phyloP scores from a whole-genome alignment of 1,140 invertebrate species.

The Cydia pomonella region DNA sequence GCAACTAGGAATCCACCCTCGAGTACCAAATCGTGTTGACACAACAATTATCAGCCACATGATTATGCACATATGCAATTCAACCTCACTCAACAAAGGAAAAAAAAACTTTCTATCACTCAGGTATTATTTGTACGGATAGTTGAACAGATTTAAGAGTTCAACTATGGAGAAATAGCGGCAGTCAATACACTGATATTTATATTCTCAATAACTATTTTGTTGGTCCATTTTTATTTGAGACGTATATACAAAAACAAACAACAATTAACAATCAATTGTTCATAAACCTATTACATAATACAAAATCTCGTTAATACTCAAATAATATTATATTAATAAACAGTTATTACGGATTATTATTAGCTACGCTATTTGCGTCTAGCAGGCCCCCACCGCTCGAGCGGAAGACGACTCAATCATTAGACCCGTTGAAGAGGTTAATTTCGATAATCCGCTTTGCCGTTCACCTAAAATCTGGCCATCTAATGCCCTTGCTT shows the following conservation, averaged over 20 bases:
- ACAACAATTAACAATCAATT: too few species aligned
- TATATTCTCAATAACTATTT: background rate
- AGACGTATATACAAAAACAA: too few species aligned
- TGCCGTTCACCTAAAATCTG: conserved; percentile 54
- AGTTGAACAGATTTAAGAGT: too few species aligned
- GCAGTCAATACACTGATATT: background rate
- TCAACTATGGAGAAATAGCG: too few species aligned
- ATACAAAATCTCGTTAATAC: background rate
- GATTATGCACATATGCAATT: too few species aligned
- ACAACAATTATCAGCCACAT: too few species aligned
- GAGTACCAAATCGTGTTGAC: too few species aligned
- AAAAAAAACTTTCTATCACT: too few species aligned
- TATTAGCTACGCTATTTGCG: conserved; percentile 41
- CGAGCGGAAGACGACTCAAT: conserved; percentile 55
- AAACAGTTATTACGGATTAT: conserved; percentile 42
- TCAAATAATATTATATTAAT: conserved; percentile 16
- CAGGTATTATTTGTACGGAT: too few species aligned
- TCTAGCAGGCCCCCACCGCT: conserved; percentile 43
- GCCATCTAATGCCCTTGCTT: background rate
- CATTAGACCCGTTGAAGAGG: conserved; percentile 63
- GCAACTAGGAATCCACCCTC: background rate
- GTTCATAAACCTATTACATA: too few species aligned
- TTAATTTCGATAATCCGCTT: conserved; percentile 72
- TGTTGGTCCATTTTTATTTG: too few species aligned
- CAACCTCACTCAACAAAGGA: too few species aligned